Conservation (phyloP, 1,140 invertebrate species). For the Anastrepha ludens region DNA sequence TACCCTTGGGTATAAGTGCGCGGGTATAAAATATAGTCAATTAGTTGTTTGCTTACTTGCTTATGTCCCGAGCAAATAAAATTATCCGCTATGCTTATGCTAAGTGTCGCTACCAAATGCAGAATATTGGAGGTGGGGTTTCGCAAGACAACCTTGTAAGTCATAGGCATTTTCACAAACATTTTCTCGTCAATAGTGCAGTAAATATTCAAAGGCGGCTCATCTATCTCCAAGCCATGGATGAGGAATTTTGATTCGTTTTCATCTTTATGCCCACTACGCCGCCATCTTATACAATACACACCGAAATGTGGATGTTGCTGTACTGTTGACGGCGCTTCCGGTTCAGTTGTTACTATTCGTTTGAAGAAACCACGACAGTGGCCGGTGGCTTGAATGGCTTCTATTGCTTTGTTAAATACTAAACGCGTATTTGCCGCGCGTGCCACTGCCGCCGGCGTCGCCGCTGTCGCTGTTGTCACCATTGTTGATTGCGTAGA, state of each 20-base stretch:
- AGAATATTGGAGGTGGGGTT: conserved; percentile 70
- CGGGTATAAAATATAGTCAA: neutral
- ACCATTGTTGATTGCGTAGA: conserved; percentile 15
- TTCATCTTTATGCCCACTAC: conserved; percentile 66
- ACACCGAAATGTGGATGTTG: conserved; percentile 65
- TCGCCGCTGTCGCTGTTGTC: neutral
- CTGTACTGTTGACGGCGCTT: conserved; percentile 43
- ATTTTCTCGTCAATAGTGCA: conserved; percentile 74
- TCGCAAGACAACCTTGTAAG: conserved; percentile 69
- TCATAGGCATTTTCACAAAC: conserved; percentile 73
- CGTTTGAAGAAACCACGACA: conserved; percentile 71
- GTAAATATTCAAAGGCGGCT: conserved; percentile 72
- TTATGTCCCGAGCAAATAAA: conserved; percentile 73
- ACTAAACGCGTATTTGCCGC: conserved; percentile 63
- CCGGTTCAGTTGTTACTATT: conserved; percentile 60
- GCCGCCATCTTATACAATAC: conserved; percentile 72
- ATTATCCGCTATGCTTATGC: conserved; percentile 72
- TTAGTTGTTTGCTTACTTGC: conserved; percentile 62
- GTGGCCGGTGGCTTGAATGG: conserved; percentile 68
- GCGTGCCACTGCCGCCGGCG: neutral
- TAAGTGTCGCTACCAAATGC: conserved; percentile 68
- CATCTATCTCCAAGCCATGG: conserved; percentile 67
- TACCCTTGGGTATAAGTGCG: neutral
- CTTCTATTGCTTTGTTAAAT: conserved; percentile 70
- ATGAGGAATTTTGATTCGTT: conserved; percentile 73